Conservation (phyloP, 1,140 invertebrate genomes). For the Parasteatoda tepidariorum region DNA sequence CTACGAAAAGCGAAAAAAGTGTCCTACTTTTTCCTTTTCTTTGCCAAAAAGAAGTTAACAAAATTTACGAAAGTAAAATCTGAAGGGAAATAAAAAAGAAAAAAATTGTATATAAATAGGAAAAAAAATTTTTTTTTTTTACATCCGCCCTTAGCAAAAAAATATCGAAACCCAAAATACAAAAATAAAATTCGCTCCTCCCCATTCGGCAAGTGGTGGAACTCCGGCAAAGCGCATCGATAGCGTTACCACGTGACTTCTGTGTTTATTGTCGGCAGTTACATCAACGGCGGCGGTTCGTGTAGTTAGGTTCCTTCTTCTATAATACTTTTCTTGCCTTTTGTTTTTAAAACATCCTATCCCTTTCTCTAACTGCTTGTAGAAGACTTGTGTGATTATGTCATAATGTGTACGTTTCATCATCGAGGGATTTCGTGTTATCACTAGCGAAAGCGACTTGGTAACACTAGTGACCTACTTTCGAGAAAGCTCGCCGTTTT, state of each 20-base stretch:
- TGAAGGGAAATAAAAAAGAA: neutral
- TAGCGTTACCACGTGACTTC: constrained; percentile 32
- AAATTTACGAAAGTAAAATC: constrained; percentile 27
- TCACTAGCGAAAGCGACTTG: neutral
- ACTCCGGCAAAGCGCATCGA: constrained; percentile 19
- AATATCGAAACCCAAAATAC: neutral
- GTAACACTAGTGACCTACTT: constrained; percentile 48
- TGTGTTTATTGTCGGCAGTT: constrained; percentile 28
- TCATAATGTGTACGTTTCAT: constrained; percentile 20
- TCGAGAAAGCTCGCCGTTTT: constrained; percentile 30
- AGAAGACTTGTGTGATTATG: neutral
- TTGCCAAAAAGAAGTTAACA: neutral
- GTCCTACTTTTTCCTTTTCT: neutral
- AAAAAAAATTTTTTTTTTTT: constrained; percentile 34
- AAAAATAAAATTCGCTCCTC: constrained; percentile 25
- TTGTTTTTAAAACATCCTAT: neutral
- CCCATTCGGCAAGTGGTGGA: constrained; percentile 36
- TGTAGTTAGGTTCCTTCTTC: constrained; percentile 6
- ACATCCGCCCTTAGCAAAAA: neutral
- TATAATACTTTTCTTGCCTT: neutral
- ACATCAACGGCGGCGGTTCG: constrained; percentile 5
- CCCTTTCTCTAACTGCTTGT: neutral
- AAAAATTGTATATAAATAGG: neutral
- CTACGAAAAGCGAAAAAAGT: too few species aligned
- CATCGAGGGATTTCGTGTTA: neutral